Evolutionary conservation across 2,113 vertebrate genomes (phyloP), one percentile per base, ranked within the genome.

Genomic region (Vulpes lagopus): DNA sequence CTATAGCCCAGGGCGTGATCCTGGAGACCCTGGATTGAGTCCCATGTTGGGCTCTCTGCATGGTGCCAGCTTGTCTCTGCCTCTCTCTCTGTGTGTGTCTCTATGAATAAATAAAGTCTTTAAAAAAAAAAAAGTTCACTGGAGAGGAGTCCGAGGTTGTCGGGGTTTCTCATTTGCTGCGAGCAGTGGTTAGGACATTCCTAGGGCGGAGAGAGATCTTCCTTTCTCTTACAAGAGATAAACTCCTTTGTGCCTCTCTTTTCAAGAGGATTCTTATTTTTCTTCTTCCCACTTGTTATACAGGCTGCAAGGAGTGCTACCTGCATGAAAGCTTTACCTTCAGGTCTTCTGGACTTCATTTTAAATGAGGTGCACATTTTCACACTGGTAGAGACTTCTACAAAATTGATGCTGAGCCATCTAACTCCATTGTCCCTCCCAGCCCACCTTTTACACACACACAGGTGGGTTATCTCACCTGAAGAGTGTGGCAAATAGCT

Each of bases 381-480:
- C 71, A 73, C 69, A 74, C 76, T 91, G 51, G 78, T 71, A 71
- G 60, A 38, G n/a, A 88, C 43, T 76, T 83, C 78, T 85, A 90
- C n/a, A 87, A 84, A 94, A 74, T 35, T 10, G 60, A 51, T 25
- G 35, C 51, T 22, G 57, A 43, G 19, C 3, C 38, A 22, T 17
- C 32, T 15, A 78, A 79, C n/a, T 64, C 43, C 51, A 22, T n/a
- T 1, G 17, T 69, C 22, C 7, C n/a, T 49, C 8, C n/a, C 78
- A 65, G 30, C 8, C 22, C 49, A n/a, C 30, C 43, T n/a, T 64
- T 22, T 23, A 43, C n/a, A 73, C 27, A 43, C 60, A 71, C 30
- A 30, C 53, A 57, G 67, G 5, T 38, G 25, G 8, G 12, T 49
- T 16, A 59, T 43, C 25, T 65, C 49, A 88, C 27, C 15, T 55